Percentiles rank a stretch among this genome's conserved stretches.
phyloP scores from a whole-genome alignment of 2,888 invertebrate genomes.

The Nomada lathburiana region DNA sequence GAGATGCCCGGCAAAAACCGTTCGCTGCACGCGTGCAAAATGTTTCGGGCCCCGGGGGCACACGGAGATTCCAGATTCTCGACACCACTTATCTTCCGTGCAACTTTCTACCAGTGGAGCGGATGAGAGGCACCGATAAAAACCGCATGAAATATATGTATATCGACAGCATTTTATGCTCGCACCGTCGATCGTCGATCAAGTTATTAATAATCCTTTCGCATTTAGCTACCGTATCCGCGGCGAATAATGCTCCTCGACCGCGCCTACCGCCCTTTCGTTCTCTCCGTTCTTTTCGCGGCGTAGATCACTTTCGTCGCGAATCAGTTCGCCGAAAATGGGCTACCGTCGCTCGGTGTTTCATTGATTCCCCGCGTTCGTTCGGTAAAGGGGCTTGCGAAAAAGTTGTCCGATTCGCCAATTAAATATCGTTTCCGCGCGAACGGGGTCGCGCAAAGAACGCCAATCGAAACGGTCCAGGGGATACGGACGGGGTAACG shows the following conservation, averaged over 20 bases:
- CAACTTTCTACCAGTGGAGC: conserved; percentile 73
- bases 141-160: conserved; percentile 73
- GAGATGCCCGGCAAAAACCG: conserved; percentile 70
- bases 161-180: conserved; percentile 69
- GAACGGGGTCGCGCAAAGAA: too few species aligned
- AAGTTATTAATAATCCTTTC: conserved; percentile 73
- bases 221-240: conserved; percentile 66
- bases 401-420: too few species aligned
- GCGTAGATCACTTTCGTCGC: conserved; percentile 14
- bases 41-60: conserved; percentile 70
- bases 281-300: background rate
- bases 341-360: background rate
- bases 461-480: too few species aligned
- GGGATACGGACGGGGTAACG: too few species aligned
- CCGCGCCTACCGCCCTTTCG: background rate
- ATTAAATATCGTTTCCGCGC: too few species aligned
- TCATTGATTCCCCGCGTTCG: background rate
- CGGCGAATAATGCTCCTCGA: conserved; percentile 27
- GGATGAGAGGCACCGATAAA: conserved; percentile 74
- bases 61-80: conserved; percentile 73
- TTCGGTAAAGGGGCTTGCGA: too few species aligned
- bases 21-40: conserved; percentile 72
- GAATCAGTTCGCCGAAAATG: conserved; percentile 25
- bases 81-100: conserved; percentile 73
- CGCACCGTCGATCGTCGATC: conserved; percentile 66